Percentiles rank a stretch among this genome's conserved stretches.
Conservation (phyloP, 2,113 vertebrate genomes). For the Oenanthe melanoleuca region DNA sequence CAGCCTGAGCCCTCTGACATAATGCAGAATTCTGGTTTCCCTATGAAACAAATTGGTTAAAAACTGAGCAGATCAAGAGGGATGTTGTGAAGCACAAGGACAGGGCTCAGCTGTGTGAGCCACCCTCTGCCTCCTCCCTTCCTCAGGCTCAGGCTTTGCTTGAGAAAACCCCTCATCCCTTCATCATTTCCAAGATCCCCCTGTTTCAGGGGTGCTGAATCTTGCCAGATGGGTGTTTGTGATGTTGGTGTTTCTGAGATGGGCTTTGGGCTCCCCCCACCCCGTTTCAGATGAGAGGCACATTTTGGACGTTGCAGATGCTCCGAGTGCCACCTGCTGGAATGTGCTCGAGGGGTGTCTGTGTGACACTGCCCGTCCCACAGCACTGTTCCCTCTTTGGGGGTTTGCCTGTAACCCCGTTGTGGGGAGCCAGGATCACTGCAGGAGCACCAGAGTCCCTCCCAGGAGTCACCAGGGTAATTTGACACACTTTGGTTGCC, state of each 20-base stretch:
- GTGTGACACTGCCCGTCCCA: background rate
- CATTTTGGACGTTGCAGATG: accelerated
- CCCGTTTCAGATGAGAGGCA: background rate
- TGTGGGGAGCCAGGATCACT: background rate
- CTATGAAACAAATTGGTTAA: background rate
- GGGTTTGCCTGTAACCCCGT: background rate
- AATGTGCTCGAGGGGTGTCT: background rate
- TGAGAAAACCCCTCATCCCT: background rate
- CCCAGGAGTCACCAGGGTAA: background rate
- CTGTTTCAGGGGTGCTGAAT: background rate
- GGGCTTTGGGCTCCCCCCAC: background rate
- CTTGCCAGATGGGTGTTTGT: background rate
- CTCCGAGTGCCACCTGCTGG: conserved; percentile 66
- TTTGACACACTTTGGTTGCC: background rate
- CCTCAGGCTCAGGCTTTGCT: background rate
- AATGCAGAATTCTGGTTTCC: background rate
- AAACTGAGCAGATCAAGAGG: background rate
- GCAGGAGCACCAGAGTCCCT: background rate
- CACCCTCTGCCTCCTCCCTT: background rate
- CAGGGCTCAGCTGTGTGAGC: background rate
- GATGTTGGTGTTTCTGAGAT: background rate
- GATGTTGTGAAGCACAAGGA: background rate
- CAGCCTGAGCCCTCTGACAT: accelerated
- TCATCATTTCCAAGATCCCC: no score
- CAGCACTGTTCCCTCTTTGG: background rate